A percentile compares a stretch with the other conserved stretches of the same genome.
Evolutionary conservation across 2,888 invertebrate genomes (phyloP).

Genomic region (Euplagia quadripunctaria): DNA sequence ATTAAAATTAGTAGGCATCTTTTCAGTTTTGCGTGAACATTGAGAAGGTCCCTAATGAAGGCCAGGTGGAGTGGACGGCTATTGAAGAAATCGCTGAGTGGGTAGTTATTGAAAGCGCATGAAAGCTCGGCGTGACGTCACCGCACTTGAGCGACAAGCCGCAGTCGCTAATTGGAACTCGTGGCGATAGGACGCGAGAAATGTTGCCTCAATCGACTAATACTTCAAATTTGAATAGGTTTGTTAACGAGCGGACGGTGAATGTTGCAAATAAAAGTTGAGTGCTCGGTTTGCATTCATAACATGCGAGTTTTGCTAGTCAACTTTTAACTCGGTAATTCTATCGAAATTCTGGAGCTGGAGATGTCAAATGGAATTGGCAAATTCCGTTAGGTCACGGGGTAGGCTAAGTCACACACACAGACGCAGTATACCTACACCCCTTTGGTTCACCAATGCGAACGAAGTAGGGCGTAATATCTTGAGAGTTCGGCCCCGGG

Average conservation of each 20-base stretch:
- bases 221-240: slow-evolving; percentile 85
- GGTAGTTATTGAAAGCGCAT: slow-evolving; percentile 86
- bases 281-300: slow-evolving; percentile 68
- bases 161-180: slow-evolving; percentile 87
- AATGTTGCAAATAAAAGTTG: slow-evolving; percentile 79
- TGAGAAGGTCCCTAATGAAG: slow-evolving; percentile 83
- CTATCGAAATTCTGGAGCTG: slow-evolving; percentile 50
- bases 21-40: slow-evolving; percentile 78
- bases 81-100: slow-evolving; percentile 85
- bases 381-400: slow-evolving; percentile 66
- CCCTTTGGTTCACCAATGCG: slow-evolving; percentile 85
- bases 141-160: slow-evolving; percentile 82
- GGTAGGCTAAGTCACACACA: slow-evolving; percentile 74
- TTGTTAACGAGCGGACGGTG: slow-evolving; percentile 84
- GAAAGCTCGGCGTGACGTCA: slow-evolving; percentile 85
- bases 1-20: slow-evolving; percentile 78
- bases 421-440: slow-evolving; percentile 75
- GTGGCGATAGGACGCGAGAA: slow-evolving; percentile 84
- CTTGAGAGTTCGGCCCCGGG: slow-evolving; percentile 86
- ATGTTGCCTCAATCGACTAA: slow-evolving; percentile 84
- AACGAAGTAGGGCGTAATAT: slow-evolving; percentile 86
- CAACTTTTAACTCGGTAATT: slow-evolving; percentile 57
- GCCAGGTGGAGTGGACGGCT: slow-evolving; percentile 84
- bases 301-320: slow-evolving; percentile 51
- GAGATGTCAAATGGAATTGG: slow-evolving; percentile 68